phyloP scores from a whole-genome alignment of 1,140 invertebrate species.

The Asobara japonica region DNA sequence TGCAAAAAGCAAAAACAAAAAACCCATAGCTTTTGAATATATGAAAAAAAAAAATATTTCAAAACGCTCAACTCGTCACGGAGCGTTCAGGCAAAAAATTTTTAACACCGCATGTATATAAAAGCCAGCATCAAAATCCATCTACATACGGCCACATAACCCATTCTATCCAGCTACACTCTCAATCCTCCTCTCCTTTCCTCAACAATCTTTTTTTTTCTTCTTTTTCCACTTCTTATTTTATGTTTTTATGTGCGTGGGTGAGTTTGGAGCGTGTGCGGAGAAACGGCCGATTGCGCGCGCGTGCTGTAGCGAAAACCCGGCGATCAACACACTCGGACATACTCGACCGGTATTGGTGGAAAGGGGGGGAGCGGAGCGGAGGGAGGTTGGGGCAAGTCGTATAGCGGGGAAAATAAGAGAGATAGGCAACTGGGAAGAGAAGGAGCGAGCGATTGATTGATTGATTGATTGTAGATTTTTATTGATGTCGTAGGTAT shows the following conservation, averaged over 20 bases:
- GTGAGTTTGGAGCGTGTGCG: slow-evolving; percentile 14
- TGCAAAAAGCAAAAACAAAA: too few species aligned
- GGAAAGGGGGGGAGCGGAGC: slow-evolving; percentile 26
- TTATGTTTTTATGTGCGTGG: slow-evolving; percentile 35
- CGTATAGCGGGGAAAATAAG: not conserved
- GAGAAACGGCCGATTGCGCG: slow-evolving; percentile 37
- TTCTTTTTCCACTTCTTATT: not conserved
- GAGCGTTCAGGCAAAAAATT: too few species aligned
- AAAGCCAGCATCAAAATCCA: slow-evolving; percentile 62
- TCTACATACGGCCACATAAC: slow-evolving; percentile 50
- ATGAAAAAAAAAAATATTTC: too few species aligned
- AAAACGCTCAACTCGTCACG: too few species aligned
- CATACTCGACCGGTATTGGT: slow-evolving; percentile 61
- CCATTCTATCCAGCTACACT: not conserved
- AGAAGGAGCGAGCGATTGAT: slow-evolving; percentile 28
- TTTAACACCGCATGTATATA: too few species aligned
- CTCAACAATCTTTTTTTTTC: not conserved
- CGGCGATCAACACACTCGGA: slow-evolving; percentile 36
- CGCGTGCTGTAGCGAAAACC: slow-evolving; percentile 38
- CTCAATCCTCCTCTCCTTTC: slow-evolving; percentile 19
- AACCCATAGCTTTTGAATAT: too few species aligned
- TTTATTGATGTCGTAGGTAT: too few species aligned
- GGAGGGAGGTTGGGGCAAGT: slow-evolving; percentile 38
- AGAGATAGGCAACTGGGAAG: not conserved
- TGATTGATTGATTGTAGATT: too few species aligned